Base-by-base conservation (phyloP, 2,113 vertebrate genomes). In the Apaloderma vittatum region DNA sequence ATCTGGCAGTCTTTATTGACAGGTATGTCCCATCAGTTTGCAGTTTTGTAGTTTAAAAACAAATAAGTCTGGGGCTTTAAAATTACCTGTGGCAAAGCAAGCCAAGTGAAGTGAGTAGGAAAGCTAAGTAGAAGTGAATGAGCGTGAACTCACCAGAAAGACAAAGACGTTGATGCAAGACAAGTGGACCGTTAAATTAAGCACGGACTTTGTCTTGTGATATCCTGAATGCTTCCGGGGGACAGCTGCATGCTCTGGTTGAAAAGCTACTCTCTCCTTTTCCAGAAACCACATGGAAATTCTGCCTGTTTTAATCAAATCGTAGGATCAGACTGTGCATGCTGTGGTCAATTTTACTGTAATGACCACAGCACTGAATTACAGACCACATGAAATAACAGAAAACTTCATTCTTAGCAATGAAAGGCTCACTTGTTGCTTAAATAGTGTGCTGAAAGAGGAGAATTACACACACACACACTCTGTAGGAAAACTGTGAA, bases 321-420 rank as follows among this genome's bases (percentile, higher is more conserved):
- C 23, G 20, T 30, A 76, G 49, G 22, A 43, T 67, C 74, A 86
- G 78, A 15, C 40, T 77, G 10, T 88, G 71, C 55, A 32, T 52
- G 30, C 74, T 4, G 3, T 78, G 21, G 36, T 78, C 70, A 52
- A 36, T 77, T 89, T 85, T 51, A 57, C n/a, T 72, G 73, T 59
- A 22, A 59, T 23, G 34, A 70, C 22, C 51, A 51, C 40, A 80
- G 78, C 40, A 37, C 46, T 70, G 63, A 79, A 86, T 90, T 88
- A 54, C 29, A 88, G 74, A 66, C 59, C 49, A 67, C 59, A 12
- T 80, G 82, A 92, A 88, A 76, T 88, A 70, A 76, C 63, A 83
- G 78, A 82, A 93, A 91, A 83, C 34, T 90, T 88, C 58, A 55
- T 91, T 92, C 57, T 89, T 90, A 40, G n/a, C 70, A 78, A 40